Base-by-base conservation (phyloP, 2,797 vertebrate genomes). In the Trachurus trachurus region DNA sequence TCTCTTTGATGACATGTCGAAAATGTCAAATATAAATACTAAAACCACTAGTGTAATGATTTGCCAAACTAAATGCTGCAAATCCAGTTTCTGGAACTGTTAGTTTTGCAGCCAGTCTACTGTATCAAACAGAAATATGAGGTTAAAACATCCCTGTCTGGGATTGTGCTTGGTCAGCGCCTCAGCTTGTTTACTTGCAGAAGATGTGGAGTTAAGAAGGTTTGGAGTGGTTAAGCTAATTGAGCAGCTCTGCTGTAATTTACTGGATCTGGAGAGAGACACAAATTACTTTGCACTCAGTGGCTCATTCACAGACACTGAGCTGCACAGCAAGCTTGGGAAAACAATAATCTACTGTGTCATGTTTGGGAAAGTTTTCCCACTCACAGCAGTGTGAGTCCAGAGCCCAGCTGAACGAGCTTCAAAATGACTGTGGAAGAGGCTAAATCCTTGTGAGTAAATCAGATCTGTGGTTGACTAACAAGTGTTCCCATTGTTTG, bases 231-330 rank as follows among this genome's bases (percentile, higher is more conserved):
- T 63, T 45, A 66, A 63, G 73, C 66, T 66, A 59, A 60, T 74
- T 75, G 60, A 85, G 65, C 65, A 26, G 81, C 86, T 78, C 49
- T 64, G 50, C 52, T 58, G 49, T 71, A 72, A 78, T 81, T 84
- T 59, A 72, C 47, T 26, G 5, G 67, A 74, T 67, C 57, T 58
- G 37, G 34, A 75, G 52, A 71, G 44, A 63, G 26, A 26, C 22
- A 53, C 17, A 44, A 60, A 74, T 74, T 16, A 44, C 22, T 70
- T 61, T 71, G 54, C 45, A 15, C 29, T 81, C 34, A 13, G 66
- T 10, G 49, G 59, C 70, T 75, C 26, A 52, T 26, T 81, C 60
- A 34, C 31, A 71, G 60, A 29, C 59, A 15, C 37, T 52, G 49
- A 59, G 80, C 74, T 45, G 19, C 74, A 22, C 44, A 17, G 44